phyloP scores from a whole-genome alignment of 2,888 invertebrate genomes.

The Seladonia tumulorum region DNA sequence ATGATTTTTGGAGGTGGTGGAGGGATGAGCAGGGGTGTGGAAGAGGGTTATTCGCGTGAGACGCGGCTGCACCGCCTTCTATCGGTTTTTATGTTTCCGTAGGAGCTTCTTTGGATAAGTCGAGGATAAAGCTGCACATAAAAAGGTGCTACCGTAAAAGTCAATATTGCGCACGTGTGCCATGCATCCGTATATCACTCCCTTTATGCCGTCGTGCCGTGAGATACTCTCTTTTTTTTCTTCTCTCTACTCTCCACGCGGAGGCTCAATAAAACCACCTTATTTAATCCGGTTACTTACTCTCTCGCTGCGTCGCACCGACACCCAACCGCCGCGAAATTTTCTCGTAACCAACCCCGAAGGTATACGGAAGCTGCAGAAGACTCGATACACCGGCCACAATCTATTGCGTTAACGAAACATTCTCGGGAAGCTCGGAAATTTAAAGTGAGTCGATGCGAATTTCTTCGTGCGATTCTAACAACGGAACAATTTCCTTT shows the following conservation, averaged over 20 bases:
- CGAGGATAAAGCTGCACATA: conserved; percentile 37
- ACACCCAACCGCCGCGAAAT: neutral
- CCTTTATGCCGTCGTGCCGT: conserved; percentile 19
- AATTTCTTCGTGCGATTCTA: neutral
- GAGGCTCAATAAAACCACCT: conserved; percentile 30
- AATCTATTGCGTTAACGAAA: neutral
- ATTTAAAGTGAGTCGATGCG: neutral
- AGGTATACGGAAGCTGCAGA: neutral
- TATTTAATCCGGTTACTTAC: conserved; percentile 39
- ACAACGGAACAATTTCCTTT: neutral
- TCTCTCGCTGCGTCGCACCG: neutral
- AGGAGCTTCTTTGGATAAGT: conserved; percentile 34
- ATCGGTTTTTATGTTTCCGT: conserved; percentile 47
- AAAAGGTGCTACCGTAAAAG: conserved; percentile 52
- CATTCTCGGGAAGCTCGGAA: neutral
- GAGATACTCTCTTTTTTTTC: neutral
- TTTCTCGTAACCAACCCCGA: neutral
- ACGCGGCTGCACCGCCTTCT: conserved; percentile 8
- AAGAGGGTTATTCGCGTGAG: neutral
- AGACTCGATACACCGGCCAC: neutral
- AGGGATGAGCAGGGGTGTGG: neutral
- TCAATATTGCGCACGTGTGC: conserved; percentile 49
- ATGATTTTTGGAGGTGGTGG: neutral
- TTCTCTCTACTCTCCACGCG: neutral
- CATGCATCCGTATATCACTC: conserved; percentile 36